phyloP scores from a whole-genome alignment of 2,888 invertebrate species.

The Tachina grossa region DNA sequence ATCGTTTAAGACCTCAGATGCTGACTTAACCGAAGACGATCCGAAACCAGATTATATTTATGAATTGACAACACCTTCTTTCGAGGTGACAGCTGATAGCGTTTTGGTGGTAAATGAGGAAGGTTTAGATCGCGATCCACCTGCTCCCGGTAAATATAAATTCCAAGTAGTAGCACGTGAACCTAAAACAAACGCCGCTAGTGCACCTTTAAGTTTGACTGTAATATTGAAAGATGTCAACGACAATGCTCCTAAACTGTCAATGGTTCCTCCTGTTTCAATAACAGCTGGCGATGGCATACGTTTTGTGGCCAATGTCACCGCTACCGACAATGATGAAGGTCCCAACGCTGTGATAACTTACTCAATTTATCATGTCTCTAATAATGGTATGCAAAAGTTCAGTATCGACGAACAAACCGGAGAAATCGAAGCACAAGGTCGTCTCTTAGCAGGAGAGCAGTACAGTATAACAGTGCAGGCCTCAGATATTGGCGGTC shows the following conservation, averaged over 20 bases:
- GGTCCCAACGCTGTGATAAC: conserved; percentile 92
- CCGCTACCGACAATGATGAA: conserved; percentile 92
- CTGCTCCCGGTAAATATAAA: conserved; percentile 91
- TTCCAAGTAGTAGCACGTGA: conserved; percentile 95
- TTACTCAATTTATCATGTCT: conserved; percentile 94
- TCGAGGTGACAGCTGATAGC: conserved; percentile 89
- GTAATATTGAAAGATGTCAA: conserved; percentile 92
- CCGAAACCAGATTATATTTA: conserved; percentile 90
- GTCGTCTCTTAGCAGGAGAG: conserved; percentile 92
- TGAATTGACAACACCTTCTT: conserved; percentile 92
- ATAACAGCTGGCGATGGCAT: conserved; percentile 91
- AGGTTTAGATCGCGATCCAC: conserved; percentile 93
- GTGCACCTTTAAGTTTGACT: conserved; percentile 90
- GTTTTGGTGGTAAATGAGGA: conserved; percentile 91
- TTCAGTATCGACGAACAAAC: conserved; percentile 91
- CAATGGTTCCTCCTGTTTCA: conserved; percentile 90
- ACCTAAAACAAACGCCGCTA: conserved; percentile 89
- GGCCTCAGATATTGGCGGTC: conserved; percentile 91
- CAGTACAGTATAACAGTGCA: conserved; percentile 94
- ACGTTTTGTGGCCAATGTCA: conserved; percentile 87
- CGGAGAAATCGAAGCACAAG: conserved; percentile 90
- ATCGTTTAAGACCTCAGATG: conserved; percentile 89
- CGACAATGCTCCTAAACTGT: conserved; percentile 92
- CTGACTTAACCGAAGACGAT: conserved; percentile 92
- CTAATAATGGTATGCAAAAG: conserved; percentile 93